phyloP scores from a whole-genome alignment of 2,888 invertebrate genomes.

The Caenorhabditis plicata region DNA sequence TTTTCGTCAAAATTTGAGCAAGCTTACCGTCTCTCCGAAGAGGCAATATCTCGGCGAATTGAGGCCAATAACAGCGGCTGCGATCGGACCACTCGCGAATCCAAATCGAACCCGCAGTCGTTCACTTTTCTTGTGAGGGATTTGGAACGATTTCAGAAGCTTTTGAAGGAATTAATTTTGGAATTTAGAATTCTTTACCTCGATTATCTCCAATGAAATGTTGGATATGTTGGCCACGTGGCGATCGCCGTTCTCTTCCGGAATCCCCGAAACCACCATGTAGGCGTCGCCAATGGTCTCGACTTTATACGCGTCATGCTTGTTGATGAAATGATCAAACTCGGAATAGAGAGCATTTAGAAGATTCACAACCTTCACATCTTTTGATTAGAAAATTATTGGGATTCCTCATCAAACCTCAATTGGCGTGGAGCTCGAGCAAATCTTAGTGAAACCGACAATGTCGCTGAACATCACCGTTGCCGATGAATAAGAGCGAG shows the following conservation, averaged over 20 bases:
- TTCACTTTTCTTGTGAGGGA: conserved; percentile 34
- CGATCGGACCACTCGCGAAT: conserved; percentile 40
- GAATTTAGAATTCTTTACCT: no score
- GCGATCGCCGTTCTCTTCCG: conserved; percentile 44
- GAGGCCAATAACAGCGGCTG: conserved; percentile 43
- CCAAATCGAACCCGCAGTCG: conserved; percentile 37
- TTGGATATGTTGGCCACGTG: conserved; percentile 41
- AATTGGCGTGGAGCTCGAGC: conserved; percentile 33
- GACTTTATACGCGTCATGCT: conserved; percentile 45
- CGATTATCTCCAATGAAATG: conserved; percentile 34
- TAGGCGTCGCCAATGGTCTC: conserved; percentile 55
- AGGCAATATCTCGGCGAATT: conserved; percentile 48
- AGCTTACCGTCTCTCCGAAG: conserved; percentile 48
- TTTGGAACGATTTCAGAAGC: conserved; percentile 26
- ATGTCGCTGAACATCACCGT: conserved; percentile 57
- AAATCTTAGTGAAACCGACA: conserved; percentile 45
- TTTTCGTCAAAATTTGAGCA: neutral
- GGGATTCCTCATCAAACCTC: conserved; percentile 30
- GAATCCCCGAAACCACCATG: conserved; percentile 50
- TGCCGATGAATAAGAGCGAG: conserved; percentile 54
- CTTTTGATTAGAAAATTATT: neutral
- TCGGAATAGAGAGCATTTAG: conserved; percentile 58
- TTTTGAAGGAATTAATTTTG: no score
- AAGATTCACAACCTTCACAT: conserved; percentile 37
- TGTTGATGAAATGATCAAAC: conserved; percentile 56